Evolutionary conservation across 1,140 invertebrate species (phyloP), one percentile per base, ranked within the genome.

Genomic region (Phymastichus coffea): DNA sequence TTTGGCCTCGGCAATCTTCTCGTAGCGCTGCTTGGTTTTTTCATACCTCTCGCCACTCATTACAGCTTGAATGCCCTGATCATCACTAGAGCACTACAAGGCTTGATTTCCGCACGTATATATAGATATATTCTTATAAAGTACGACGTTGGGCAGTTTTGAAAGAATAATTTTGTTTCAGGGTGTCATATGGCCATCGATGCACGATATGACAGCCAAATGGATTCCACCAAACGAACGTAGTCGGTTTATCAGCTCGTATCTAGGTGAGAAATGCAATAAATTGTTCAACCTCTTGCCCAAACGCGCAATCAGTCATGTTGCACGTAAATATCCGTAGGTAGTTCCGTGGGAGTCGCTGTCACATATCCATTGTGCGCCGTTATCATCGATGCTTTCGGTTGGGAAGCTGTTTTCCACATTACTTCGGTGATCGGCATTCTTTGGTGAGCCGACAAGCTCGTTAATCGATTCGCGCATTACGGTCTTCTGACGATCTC

Each of bases 181-280:
- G 91, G 92, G 92, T 23, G 84, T 92, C 37, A 82, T 86, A 4
- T 93, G 90, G 86, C 93, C 93, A 8, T 84, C 90, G 2, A 90
- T 91, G 81, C 91, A 94, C 77, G 82, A 87, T 40, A 82, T 94
- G 75, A 87, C 90, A 14, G 88, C 89, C 0, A 86, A 88, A 68
- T 95, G 93, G 93, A 88, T 92, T 49, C 91, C 91, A 3, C 86
- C 87, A 0, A 83, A 87, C 54, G 92, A 94, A 72, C 83, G 91
- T 44, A 91, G 88, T 68, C 87, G 85, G 78, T 87, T 90, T 61
- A 82, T 86, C 2, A 87, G 86, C 26, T 81, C 88, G 19, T 90
- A 88, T 71, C 74, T 89, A 67, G 88, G 88, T 82, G 82, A 83
- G 37, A 57, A 33, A n/a, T n/a, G n/a, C n/a, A n/a, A n/a, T n/a